Evolutionary conservation across 2,888 invertebrate genomes (phyloP), one percentile per base, ranked within the genome.

Genomic region (Thymelicus lineola): DNA sequence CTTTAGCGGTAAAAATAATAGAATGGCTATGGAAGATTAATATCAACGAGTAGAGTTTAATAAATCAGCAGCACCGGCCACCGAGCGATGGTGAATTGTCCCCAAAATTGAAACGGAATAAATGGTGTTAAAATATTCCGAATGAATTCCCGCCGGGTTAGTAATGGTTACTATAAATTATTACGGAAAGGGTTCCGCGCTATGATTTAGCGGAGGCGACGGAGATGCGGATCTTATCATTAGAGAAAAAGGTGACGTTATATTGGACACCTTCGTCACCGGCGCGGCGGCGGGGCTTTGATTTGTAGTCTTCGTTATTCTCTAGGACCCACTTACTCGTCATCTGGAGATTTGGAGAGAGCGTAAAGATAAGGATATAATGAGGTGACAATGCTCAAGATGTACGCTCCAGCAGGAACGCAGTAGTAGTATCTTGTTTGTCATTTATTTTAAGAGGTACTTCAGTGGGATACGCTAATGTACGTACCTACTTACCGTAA

Each of bases 121-220:
- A 61, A 55, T 68, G 55, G 60, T 68, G 67, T 61, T 68, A 61
- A 61, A 68, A 68, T 68, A 68, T 61, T 55, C 17, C 55, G 35
- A 55, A 61, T 55, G 61, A 46, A 35, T 45, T 61, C 61, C 45
- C 45, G 15, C 28, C 48, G 60, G 53, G 45, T 36, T 55, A 61
- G 50, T 28, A 67, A 61, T 42, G 50, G 67, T 28, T 35, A 61
- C 61, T 55, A 50, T 57, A 45, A 61, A 55, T 61, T 55, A 55
- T 61, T 45, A 61, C 15, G 38, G 61, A 55, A 61, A 67, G 61
- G 61, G 61, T 67, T 35, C 42, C 45, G 53, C 35, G 28, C 12
- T 28, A 48, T 38, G 57, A 46, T 65, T 38, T 59, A 61, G 1
- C 45, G 48, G 9, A 50, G 48, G 48, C 45, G 42, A 3, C n/a